Base-by-base conservation (phyloP, 2,797 vertebrate species). In the Halcyon smyrnensis region DNA sequence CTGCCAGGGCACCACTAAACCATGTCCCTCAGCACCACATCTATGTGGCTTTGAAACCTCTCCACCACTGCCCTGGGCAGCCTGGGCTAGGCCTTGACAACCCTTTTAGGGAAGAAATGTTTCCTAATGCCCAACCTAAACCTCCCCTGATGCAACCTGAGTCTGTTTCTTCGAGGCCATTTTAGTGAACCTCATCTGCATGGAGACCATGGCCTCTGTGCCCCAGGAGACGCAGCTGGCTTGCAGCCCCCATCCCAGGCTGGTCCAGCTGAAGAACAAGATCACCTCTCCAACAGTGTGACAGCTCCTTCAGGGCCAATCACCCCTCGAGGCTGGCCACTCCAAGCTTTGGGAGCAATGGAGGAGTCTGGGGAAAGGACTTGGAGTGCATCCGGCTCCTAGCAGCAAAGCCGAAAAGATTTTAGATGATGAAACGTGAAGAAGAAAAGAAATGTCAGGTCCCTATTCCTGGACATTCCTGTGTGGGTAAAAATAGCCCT, bases 401-500 rank as follows among this genome's bases (percentile, higher is more conserved):
- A 60, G 70, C 71, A 77, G 70, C 59, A 90, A 82, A 90, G 70
- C 14, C 1, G 0, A 39, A 69, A 75, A 71, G 50, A 64, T 81
- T 84, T 92, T 68, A 95, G 64, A 51, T 84, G 65, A 32, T 84
- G 77, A 94, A 96, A 78, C 88, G 78, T 93, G 59, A 90, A 60
- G 96, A 80, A 64, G 85, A 65, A 91, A 96, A 41, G 27, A 96
- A 93, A 92, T 89, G 75, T 93, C 96, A 95, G 74, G 68, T 37
- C 87, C 37, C 65, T 95, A 77, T 97, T 97, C 91, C 95, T 95
- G 96, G 92, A 84, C 91, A 96, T 93, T 85, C 67, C 78, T 89
- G 65, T 19, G 32, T 41, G 70, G 85, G 84, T 97, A 97, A 97
- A 97, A 97, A 97, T 97, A 97, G 90, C 70, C 63, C 69, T 91